Conservation (phyloP, 1,140 invertebrate species). For the Tetramorium alpestre region DNA sequence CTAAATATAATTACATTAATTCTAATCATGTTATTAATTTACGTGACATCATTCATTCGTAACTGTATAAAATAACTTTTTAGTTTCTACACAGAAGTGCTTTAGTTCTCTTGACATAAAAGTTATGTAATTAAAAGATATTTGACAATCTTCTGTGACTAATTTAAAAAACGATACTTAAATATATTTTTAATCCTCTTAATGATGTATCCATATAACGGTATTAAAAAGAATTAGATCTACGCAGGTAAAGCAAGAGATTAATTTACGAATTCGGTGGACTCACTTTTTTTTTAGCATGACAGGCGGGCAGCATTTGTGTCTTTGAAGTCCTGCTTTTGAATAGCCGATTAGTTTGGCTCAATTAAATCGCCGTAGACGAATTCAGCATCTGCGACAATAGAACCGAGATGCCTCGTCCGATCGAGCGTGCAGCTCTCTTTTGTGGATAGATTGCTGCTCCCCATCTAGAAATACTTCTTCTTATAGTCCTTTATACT, state of each 20-base stretch:
- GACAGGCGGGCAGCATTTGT: neutral
- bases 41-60: neutral
- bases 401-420: conserved; percentile 60
- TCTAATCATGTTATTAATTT: neutral
- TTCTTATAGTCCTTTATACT: conserved; percentile 70
- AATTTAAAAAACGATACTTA: neutral
- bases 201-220: neutral
- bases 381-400: conserved; percentile 65
- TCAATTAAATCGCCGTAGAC: conserved; percentile 72
- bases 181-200: neutral
- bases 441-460: conserved; percentile 54
- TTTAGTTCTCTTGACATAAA: neutral
- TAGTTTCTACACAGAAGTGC: neutral
- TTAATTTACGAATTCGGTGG: neutral
- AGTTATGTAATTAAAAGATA: neutral
- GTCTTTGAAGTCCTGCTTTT: conserved; percentile 33
- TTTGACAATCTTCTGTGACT: neutral
- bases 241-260: neutral
- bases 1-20: neutral
- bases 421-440: conserved; percentile 67
- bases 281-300: neutral
- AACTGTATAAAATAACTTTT: neutral
- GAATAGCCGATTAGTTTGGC: conserved; percentile 76
- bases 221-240: conserved; percentile 15
- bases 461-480: conserved; percentile 48